Percentiles rank a stretch among this genome's conserved stretches.
phyloP scores from a whole-genome alignment of 2,113 vertebrate genomes.

The Rhagologus leucostigma region DNA sequence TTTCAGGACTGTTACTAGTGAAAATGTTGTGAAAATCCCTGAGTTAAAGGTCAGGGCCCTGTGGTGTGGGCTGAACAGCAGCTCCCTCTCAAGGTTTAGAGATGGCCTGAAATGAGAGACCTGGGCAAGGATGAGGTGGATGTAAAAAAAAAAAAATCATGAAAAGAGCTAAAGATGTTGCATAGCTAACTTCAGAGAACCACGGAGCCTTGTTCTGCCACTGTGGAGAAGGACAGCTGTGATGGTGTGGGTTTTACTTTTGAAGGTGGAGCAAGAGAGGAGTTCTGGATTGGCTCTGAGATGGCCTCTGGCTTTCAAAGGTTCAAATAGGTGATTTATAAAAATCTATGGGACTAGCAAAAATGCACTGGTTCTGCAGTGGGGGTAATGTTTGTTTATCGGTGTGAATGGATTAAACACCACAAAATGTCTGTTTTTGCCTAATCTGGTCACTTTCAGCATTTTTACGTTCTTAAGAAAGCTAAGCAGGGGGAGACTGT shows the following conservation, averaged over 20 bases:
- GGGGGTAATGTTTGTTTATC: not conserved
- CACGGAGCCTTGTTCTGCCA: not conserved
- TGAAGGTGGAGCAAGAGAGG: not conserved
- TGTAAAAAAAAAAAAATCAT: not conserved
- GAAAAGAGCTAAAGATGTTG: not conserved
- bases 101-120: not conserved
- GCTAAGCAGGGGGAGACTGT: not conserved
- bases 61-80: not conserved
- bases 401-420: not conserved
- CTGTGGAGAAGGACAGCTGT: too few relatives aligned
- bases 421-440: not conserved
- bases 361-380: not conserved
- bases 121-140: not conserved
- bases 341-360: not conserved
- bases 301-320: not conserved
- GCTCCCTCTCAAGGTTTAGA: not conserved
- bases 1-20: not conserved
- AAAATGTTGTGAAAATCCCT: not conserved
- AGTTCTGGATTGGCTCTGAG: not conserved
- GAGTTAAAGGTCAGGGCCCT: not conserved
- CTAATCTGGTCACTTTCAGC: not conserved
- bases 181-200: not conserved
- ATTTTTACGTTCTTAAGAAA: not conserved
- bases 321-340: not conserved
- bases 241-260: not conserved